phyloP scores from a whole-genome alignment of 2,113 vertebrate genomes.

The Alaudala cheleensis region DNA sequence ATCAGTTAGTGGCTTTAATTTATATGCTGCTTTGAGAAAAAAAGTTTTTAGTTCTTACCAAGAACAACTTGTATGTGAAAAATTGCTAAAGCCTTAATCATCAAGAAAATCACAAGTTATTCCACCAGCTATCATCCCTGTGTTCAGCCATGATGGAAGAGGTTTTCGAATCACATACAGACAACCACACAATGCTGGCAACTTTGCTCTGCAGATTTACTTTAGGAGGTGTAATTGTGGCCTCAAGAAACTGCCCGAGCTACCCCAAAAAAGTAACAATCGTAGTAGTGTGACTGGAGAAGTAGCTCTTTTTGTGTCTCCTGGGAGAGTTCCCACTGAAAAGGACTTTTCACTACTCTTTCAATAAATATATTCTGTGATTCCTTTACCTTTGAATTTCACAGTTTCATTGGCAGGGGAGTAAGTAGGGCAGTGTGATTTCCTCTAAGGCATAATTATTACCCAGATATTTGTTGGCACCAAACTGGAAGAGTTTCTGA shows the following conservation, averaged over 20 bases:
- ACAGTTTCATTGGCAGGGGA: neutral
- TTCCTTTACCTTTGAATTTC: constrained; percentile 10
- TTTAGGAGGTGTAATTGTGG: neutral
- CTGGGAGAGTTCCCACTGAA: neutral
- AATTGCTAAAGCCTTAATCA: neutral
- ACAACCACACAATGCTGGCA: neutral
- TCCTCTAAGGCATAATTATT: neutral
- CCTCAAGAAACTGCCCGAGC: neutral
- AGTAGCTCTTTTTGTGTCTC: neutral
- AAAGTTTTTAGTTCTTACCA: neutral
- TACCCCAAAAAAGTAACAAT: neutral
- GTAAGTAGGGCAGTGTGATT: neutral
- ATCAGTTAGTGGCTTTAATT: neutral
- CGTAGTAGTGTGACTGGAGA: neutral
- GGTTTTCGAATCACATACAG: neutral
- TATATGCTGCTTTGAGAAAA: neutral
- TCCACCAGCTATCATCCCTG: neutral
- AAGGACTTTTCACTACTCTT: neutral
- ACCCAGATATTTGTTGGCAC: neutral
- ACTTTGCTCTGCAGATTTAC: neutral
- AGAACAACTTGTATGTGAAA: neutral
- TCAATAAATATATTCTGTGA: neutral
- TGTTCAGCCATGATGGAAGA: neutral
- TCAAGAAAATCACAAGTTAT: neutral
- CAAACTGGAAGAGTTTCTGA: neutral